Evolutionary conservation across 2,888 invertebrate species (phyloP).

Genomic region (Calliopum simillimum): DNA sequence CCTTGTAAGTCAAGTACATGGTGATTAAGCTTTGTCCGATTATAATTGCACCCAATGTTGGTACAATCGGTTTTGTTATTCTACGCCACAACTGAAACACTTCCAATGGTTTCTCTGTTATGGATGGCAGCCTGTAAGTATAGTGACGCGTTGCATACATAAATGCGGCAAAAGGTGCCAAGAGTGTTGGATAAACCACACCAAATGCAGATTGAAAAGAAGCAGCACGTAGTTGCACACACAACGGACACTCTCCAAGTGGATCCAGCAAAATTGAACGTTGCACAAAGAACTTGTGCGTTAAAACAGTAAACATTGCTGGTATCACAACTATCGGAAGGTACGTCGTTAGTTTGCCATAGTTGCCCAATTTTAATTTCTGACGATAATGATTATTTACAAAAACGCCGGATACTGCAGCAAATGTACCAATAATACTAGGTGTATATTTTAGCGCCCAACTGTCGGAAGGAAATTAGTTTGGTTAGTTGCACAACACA

Average conservation of each 20-base stretch:
- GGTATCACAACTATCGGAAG: slow-evolving; percentile 74
- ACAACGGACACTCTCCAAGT: slow-evolving; percentile 72
- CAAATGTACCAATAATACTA: slow-evolving; percentile 69
- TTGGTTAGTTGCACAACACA: slow-evolving; percentile 18
- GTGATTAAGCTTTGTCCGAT: slow-evolving; percentile 70
- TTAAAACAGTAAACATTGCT: slow-evolving; percentile 69
- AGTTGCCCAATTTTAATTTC: slow-evolving; percentile 72
- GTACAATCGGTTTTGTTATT: slow-evolving; percentile 70
- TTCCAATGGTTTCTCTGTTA: slow-evolving; percentile 71
- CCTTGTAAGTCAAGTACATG: slow-evolving; percentile 73
- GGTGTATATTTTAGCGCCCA: slow-evolving; percentile 71
- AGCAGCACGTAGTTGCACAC: slow-evolving; percentile 73
- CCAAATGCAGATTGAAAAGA: slow-evolving; percentile 71
- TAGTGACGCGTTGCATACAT: slow-evolving; percentile 73
- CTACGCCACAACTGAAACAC: slow-evolving; percentile 70
- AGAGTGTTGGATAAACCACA: slow-evolving; percentile 72
- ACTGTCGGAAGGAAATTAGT: slow-evolving; percentile 58
- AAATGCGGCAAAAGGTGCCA: slow-evolving; percentile 73
- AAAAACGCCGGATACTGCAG: slow-evolving; percentile 70
- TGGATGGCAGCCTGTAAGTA: slow-evolving; percentile 75
- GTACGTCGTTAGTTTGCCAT: slow-evolving; percentile 73
- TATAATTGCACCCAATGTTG: slow-evolving; percentile 68
- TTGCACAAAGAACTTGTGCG: slow-evolving; percentile 73
- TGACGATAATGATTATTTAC: slow-evolving; percentile 75
- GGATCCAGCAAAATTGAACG: slow-evolving; percentile 72